Percentiles rank a stretch among this genome's conserved stretches.
Evolutionary conservation across 2,888 invertebrate genomes (phyloP).

Genomic region (Drosophila vallismaia): DNA sequence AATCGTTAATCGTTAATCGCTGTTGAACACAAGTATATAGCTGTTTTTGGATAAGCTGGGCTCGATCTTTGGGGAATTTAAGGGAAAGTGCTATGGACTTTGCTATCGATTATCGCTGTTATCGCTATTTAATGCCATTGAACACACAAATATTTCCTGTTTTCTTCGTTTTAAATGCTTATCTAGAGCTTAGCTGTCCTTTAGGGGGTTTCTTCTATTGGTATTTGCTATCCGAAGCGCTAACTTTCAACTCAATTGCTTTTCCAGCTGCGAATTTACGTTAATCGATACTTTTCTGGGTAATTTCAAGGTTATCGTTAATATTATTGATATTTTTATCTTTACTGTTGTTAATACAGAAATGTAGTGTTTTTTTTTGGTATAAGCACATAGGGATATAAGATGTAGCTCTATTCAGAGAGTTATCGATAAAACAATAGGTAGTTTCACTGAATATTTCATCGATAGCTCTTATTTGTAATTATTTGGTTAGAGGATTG

Average conservation of each 20-base stretch:
- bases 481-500: neutral
- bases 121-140: constrained; percentile 11
- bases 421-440: neutral
- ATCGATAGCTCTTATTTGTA: neutral
- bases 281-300: neutral
- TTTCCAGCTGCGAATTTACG: neutral
- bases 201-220: neutral
- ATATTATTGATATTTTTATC: neutral
- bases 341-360: neutral
- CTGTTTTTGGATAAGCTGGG: neutral
- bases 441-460: neutral
- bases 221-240: neutral
- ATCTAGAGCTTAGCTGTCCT: too few species aligned
- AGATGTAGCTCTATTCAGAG: neutral
- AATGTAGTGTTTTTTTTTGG: neutral
- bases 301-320: neutral
- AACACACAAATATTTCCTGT: constrained; percentile 4
- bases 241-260: neutral
- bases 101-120: neutral
- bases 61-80: neutral
- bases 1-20: constrained; percentile 3
- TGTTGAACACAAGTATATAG: constrained; percentile 2
- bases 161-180: neutral
- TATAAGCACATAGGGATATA: neutral
- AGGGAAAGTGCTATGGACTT: neutral